Base-by-base conservation (phyloP, 2,113 vertebrate genomes). In the Kryptolebias marmoratus region DNA sequence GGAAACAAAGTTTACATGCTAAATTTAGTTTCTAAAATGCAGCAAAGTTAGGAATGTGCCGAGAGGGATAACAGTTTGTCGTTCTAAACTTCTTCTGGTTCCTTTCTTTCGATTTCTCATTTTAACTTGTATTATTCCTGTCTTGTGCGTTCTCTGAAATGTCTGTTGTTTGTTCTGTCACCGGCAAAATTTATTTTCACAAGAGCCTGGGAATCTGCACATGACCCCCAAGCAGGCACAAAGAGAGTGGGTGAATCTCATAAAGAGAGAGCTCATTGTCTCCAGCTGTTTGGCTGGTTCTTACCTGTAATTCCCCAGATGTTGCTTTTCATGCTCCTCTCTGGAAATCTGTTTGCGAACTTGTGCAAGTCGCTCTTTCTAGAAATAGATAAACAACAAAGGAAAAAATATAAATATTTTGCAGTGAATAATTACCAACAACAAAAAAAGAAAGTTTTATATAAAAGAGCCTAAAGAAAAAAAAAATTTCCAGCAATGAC, bases 241-340 rank as follows among this genome's bases (percentile, higher is more conserved):
- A 18, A 31, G 30, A 36, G 45, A 67, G 67, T 73, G 57, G 31
- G 13, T 79, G 60, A 66, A 58, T 72, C 27, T 73, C 4, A 39
- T 75, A 64, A 10, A 68, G 58, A 31, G 28, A 65, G 31, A 68
- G 44, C 32, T 13, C 39, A 15, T 1, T 57, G 32, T 32, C 11
- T 16, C 62, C 32, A 2, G 36, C 44, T 44, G n/a, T 65, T 66
- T 83, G 72, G 32, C 22, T 70, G 52, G 67, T 65, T 1, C 63
- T 91, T 95, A 98, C 98, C 97, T 97, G 90, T 99, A 99, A 89
- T 98, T 99, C 67, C 98, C 98, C 94, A 98, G 95, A 82, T 99
- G 96, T 83, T 94, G 94, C 55, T 96, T 98, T 94, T 99, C 98
- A 75, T 98, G 95, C 81, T 98, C 95, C 85, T 99, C 98, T 91